Percentiles rank a stretch among this genome's conserved stretches.
Conservation (phyloP, 2,113 vertebrate genomes). For the Planiliza haematocheilus region DNA sequence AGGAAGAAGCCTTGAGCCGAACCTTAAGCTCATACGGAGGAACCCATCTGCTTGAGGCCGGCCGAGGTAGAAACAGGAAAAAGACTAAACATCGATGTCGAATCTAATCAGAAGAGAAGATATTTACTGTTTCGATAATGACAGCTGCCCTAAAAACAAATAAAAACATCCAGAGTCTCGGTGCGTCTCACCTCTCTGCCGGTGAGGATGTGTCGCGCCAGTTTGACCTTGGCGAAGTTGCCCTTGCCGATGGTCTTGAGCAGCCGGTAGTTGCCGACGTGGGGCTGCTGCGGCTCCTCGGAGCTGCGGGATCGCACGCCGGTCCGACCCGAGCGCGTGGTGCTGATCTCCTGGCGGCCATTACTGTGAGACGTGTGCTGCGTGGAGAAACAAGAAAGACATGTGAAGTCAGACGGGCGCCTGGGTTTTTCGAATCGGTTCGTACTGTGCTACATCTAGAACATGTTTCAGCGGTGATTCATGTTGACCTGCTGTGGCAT, state of each 20-base stretch:
- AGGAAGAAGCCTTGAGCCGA: too few species aligned
- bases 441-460: neutral
- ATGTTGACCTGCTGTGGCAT: slow-evolving; percentile 27
- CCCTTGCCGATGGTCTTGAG: slow-evolving; percentile 99
- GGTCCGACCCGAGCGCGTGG: slow-evolving; percentile 88
- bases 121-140: too few species aligned
- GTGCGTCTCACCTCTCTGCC: slow-evolving; percentile 92
- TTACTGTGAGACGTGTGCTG: slow-evolving; percentile 95
- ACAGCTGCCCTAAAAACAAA: too few species aligned
- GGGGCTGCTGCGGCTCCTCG: slow-evolving; percentile 91
- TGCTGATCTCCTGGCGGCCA: slow-evolving; percentile 89
- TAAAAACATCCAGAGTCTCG: neutral
- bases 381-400: slow-evolving; percentile 43
- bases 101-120: too few species aligned
- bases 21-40: too few species aligned
- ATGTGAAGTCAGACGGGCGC: neutral
- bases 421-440: neutral
- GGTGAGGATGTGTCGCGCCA: slow-evolving; percentile 96
- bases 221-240: slow-evolving; percentile 98
- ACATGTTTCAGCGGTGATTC: slow-evolving; percentile 38
- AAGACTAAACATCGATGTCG: too few species aligned
- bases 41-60: too few species aligned
- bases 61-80: too few species aligned
- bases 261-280: slow-evolving; percentile 97
- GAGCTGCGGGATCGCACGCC: slow-evolving; percentile 93